Evolutionary conservation across 2,797 vertebrate genomes (phyloP).

Genomic region (Cetoscarus ocellatus): DNA sequence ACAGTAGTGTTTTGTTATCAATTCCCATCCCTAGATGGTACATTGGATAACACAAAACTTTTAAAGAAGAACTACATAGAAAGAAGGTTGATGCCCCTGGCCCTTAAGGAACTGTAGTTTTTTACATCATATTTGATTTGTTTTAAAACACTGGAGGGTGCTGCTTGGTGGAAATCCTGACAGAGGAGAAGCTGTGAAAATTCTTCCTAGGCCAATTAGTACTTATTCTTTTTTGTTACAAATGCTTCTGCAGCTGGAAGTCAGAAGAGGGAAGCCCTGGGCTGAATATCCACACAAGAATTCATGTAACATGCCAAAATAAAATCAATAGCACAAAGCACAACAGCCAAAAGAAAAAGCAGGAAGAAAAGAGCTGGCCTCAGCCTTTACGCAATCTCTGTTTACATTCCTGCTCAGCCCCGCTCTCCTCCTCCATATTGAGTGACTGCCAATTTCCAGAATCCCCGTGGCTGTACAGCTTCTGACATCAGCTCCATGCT

Average conservation of each 20-base stretch:
- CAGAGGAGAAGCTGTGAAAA: constrained; percentile 4
- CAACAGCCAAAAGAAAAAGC: constrained; percentile 17
- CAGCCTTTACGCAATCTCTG: constrained; percentile 81
- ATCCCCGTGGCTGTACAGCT: constrained; percentile 69
- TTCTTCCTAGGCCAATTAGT: background rate
- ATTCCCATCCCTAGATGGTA: no score
- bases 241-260: background rate
- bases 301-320: constrained; percentile 9
- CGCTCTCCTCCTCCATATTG: constrained; percentile 54
- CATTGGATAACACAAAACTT: no score
- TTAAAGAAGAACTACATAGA: no score
- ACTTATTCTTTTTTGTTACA: constrained; percentile 27
- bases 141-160: no score
- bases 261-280: constrained; percentile 2
- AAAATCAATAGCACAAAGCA: constrained; percentile 23
- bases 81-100: no score
- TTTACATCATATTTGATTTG: no score
- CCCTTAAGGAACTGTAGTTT: no score
- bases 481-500: constrained; percentile 75
- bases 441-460: constrained; percentile 77
- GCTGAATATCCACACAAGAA: background rate
- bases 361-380: constrained; percentile 48
- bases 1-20: no score
- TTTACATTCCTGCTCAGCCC: constrained; percentile 82
- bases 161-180: no score